Conservation (phyloP, 2,888 invertebrate species). For the Neoaliturus tenellus region DNA sequence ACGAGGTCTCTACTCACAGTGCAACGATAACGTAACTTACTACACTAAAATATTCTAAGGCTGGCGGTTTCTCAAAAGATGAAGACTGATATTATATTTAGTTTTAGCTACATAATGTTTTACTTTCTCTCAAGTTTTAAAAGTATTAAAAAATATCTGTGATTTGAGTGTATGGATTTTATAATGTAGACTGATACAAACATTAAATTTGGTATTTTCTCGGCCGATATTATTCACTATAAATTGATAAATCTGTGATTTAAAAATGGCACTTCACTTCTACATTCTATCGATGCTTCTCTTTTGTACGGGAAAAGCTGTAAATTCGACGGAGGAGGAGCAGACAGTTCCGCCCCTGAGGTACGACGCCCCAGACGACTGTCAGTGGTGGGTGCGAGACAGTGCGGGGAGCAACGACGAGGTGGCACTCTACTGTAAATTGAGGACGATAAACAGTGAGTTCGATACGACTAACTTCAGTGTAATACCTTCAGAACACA, state of each 20-base stretch:
- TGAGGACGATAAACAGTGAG: slow-evolving; percentile 91
- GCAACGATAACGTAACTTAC: not conserved
- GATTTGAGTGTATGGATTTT: not conserved
- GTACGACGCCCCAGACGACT: slow-evolving; percentile 92
- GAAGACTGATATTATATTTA: not conserved
- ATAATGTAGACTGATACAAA: not conserved
- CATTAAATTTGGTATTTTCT: not conserved
- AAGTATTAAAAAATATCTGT: not conserved
- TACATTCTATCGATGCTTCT: not conserved
- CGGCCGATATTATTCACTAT: not conserved
- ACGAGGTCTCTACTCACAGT: not conserved
- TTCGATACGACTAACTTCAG: slow-evolving; percentile 93
- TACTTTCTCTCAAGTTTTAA: not conserved
- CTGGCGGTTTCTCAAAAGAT: not conserved
- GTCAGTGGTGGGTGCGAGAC: slow-evolving; percentile 83
- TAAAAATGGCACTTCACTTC: not conserved
- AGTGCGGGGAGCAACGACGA: slow-evolving; percentile 73
- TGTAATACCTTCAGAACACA: slow-evolving; percentile 89
- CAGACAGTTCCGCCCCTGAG: slow-evolving; percentile 69
- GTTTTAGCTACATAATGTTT: not conserved
- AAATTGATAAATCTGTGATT: not conserved
- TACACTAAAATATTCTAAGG: not conserved
- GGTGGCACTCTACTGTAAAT: slow-evolving; percentile 86
- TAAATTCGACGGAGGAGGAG: slow-evolving; percentile 52
- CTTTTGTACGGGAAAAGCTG: not conserved